These are phyloP conservation scores for Luffia ferchaultella DNA, from an alignment of 2,888 invertebrate species.

Conservation along the genomic window DNA sequence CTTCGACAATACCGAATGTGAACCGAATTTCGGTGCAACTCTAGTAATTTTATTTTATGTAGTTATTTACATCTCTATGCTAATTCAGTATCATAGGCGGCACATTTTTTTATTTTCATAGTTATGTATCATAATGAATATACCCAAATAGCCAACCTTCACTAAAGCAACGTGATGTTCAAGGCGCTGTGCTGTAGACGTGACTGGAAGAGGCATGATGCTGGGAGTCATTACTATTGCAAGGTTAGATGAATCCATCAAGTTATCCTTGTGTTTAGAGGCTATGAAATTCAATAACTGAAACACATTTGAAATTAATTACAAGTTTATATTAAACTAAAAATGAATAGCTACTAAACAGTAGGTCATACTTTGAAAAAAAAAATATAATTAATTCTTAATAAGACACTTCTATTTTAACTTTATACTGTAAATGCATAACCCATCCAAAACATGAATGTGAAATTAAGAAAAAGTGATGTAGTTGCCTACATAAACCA, in stretches of 20 bases:
- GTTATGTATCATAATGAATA: too few species aligned
- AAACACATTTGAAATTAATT: constrained; percentile 21
- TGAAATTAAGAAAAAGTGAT: too few species aligned
- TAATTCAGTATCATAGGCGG: too few species aligned
- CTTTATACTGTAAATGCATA: too few species aligned
- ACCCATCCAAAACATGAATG: too few species aligned
- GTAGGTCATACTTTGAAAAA: not conserved
- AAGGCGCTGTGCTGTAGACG: constrained; percentile 69
- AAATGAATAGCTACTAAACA: not conserved
- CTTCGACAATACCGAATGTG: too few species aligned
- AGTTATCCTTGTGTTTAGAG: constrained; percentile 73
- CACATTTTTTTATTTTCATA: too few species aligned
- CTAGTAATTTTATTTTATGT: too few species aligned
- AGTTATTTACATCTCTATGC: too few species aligned
- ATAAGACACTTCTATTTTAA: too few species aligned
- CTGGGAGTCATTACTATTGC: constrained; percentile 88
- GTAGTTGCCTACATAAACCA: too few species aligned
- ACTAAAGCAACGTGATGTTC: constrained; percentile 76
- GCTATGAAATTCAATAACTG: constrained; percentile 77
- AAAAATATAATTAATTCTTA: not conserved
- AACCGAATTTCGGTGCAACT: too few species aligned
- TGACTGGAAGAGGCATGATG: constrained; percentile 80
- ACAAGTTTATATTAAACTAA: not conserved
- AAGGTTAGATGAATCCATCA: constrained; percentile 85
- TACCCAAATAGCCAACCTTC: constrained; percentile 65